Base-by-base conservation (phyloP, 2,888 invertebrate genomes). In the Odontocerum albicorne region DNA sequence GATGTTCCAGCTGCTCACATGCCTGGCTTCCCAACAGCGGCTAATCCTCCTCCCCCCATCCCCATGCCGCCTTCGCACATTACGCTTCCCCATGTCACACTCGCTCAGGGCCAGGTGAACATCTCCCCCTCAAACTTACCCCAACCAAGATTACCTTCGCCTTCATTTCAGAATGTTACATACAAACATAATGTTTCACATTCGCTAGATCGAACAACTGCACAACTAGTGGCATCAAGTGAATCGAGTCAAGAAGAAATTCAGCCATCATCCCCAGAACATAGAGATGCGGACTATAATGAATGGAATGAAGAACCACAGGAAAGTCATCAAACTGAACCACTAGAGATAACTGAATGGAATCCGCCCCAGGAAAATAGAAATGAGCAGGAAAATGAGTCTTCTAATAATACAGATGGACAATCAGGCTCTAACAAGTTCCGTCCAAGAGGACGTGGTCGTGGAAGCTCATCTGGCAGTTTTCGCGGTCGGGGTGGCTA, bases 21-120 rank as follows among this genome's bases (percentile, higher is more conserved):
- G 62, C 68, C 72, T 49, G 71, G 70, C 50, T 73, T 70, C 55
- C 68, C 73, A 55, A n/a, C n/a, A n/a, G 69, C 72, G 51, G 72
- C 72, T 33, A 77, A 74, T 62, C 78, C 79, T 16, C 79, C 79
- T 2, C 80, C 79, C 12, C 79, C 79, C 8, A 79, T 81, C 59
- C 80, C 78, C 2, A 72, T 80, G 73, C 79, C 80, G 21, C 75
- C 77, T 0, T 69, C 73, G 13, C 73, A 73, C 61, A 70, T 70
- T 49, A 65, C 53, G 13, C 36, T 52, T 6, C 58, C 61, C 17
- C 47, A 46, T 43, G 7, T 51, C 19, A 21, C 49, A 10, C 42
- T 31, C 4, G 43, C 36, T 8, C 4, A 44, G 2, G 12, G 16
- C 27, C 57, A 49, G 27, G 33, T 49, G 4, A 20, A 19, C 32